These are phyloP conservation scores for Darevskia mixta DNA, from an alignment of 2,797 vertebrate species.

Conservation along the genomic window DNA sequence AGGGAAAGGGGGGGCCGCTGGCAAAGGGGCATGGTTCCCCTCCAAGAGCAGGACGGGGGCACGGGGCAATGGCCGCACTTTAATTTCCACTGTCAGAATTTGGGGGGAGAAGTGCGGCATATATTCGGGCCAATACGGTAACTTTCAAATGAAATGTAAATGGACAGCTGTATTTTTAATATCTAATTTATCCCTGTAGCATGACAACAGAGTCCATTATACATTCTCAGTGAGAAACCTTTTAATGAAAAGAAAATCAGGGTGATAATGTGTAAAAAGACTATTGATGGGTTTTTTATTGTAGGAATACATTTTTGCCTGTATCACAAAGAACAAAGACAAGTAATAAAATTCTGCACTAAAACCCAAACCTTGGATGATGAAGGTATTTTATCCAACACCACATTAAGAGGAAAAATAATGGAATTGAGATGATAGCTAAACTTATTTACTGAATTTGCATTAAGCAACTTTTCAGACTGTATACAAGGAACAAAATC, in stretches of 20 bases:
- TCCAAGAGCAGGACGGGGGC: no score
- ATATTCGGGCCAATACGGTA: no score
- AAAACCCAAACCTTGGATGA: neutral
- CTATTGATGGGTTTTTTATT: constrained; percentile 64
- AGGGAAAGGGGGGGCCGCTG: rapidly evolving
- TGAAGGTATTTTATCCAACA: constrained; percentile 57
- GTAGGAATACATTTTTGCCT: constrained; percentile 42
- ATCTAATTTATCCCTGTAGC: neutral
- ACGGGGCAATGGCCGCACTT: no score
- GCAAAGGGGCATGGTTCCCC: no score
- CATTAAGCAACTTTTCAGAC: constrained; percentile 61
- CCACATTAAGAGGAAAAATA: constrained; percentile 52
- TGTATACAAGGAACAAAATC: constrained; percentile 67
- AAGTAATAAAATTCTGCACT: constrained; percentile 66
- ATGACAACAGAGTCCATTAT: neutral
- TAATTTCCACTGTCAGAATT: no score
- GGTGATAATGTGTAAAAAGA: constrained; percentile 65
- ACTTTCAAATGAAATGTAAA: neutral
- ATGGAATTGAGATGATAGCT: constrained; percentile 56
- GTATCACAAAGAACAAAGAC: constrained; percentile 61
- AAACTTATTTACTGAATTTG: constrained; percentile 62
- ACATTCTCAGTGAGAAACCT: neutral
- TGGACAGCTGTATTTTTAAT: neutral
- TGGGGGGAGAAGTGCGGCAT: no score
- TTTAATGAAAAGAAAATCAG: constrained; percentile 52